A percentile compares a stretch with the other conserved stretches of the same genome.
phyloP scores from a whole-genome alignment of 2,888 invertebrate genomes.

The Chironomus tentans region DNA sequence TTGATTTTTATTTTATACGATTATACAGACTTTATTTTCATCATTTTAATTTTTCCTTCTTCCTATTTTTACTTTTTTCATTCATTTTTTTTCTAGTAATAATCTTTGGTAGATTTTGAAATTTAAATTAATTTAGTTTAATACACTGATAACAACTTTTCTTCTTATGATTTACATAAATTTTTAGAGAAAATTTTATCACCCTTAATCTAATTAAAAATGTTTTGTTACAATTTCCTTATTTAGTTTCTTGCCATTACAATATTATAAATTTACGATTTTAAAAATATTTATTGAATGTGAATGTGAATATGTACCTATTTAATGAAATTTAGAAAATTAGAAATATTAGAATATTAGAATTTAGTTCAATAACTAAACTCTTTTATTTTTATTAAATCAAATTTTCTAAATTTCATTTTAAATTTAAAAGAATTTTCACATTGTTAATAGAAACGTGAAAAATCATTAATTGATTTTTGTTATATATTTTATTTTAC shows the following conservation, averaged over 20 bases:
- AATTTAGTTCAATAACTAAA: no score
- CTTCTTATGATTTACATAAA: background rate
- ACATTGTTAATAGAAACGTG: no score
- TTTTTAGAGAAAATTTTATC: background rate
- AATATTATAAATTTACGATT: no score
- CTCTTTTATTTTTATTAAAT: no score
- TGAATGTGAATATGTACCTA: no score
- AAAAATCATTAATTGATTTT: background rate
- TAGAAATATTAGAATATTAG: no score
- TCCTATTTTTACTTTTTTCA: background rate
- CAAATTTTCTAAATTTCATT: no score
- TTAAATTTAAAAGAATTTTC: no score
- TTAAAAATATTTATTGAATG: no score
- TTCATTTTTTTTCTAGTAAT: background rate
- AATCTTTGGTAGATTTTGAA: background rate
- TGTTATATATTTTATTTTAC: background rate
- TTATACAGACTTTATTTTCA: constrained; percentile 1
- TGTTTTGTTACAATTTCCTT: background rate
- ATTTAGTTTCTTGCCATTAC: background rate
- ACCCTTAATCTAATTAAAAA: background rate
- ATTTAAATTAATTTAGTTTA: background rate
- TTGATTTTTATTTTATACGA: background rate
- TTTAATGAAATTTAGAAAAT: no score
- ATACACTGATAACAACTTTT: background rate
- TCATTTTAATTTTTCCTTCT: background rate